phyloP scores from a whole-genome alignment of 2,113 vertebrate species.

The Pandion haliaetus region DNA sequence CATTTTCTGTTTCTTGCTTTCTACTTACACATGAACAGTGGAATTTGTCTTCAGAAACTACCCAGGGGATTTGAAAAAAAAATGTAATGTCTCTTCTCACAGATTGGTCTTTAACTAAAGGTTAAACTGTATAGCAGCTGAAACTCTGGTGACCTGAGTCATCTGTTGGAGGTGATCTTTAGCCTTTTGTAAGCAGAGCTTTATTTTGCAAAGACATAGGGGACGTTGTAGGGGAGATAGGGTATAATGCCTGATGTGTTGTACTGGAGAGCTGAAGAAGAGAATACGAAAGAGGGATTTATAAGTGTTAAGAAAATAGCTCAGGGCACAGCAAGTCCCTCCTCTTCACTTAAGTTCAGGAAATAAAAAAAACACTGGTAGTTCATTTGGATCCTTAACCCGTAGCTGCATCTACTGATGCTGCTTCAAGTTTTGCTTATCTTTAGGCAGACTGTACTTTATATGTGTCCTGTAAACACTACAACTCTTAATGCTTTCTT shows the following conservation, averaged over 20 bases:
- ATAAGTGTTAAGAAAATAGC: background rate
- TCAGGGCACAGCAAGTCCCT: background rate
- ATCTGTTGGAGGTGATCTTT: background rate
- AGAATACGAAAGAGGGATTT: background rate
- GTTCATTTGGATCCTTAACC: background rate
- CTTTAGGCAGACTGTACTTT: background rate
- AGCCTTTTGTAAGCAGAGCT: background rate
- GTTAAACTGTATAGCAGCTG: background rate
- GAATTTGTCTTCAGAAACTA: background rate
- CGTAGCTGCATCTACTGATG: background rate
- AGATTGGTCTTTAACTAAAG: background rate
- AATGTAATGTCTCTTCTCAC: background rate
- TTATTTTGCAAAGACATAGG: background rate
- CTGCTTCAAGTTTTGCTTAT: background rate
- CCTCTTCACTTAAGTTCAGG: background rate
- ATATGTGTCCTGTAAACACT: background rate
- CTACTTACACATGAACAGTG: background rate
- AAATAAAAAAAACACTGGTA: background rate
- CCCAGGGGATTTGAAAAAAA: background rate
- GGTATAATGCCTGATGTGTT: background rate
- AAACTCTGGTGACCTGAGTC: background rate
- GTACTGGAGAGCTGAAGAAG: background rate
- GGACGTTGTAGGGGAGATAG: background rate
- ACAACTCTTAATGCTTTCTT: background rate
- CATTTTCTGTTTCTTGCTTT: background rate